Percentiles rank a stretch among this genome's conserved stretches.
Evolutionary conservation across 1,140 invertebrate species (phyloP).

Genomic region (Bombus balteatus): DNA sequence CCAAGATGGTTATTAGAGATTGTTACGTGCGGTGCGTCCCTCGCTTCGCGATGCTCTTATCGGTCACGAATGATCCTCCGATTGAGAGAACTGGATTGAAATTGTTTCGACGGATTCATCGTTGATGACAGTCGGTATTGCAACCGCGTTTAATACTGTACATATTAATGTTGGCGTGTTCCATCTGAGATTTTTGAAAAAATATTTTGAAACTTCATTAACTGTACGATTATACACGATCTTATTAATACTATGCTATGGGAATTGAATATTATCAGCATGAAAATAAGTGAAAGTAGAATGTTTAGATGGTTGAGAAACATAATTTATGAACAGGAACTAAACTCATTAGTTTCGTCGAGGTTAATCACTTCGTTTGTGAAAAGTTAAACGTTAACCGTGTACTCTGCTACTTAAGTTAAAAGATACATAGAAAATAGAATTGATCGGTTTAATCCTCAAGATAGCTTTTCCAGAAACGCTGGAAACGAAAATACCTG

Average conservation of each 20-base stretch:
- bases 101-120: background rate
- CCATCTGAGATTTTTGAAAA: background rate
- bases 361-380: background rate
- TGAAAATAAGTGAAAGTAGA: background rate
- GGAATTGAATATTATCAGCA: background rate
- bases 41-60: background rate
- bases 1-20: conserved; percentile 56
- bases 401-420: background rate
- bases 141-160: background rate
- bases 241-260: background rate
- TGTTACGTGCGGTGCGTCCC: conserved; percentile 19
- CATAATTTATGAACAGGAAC: background rate
- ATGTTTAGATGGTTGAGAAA: background rate
- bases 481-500: too few species aligned
- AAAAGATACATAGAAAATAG: too few species aligned
- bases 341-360: background rate
- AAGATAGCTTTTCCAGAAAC: background rate
- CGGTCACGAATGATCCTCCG: background rate
- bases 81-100: background rate
- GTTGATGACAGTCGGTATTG: too few species aligned
- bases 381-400: background rate
- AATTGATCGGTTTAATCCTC: background rate
- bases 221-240: background rate
- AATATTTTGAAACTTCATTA: background rate
- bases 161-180: background rate